Evolutionary conservation across 2,888 invertebrate genomes (phyloP).

Genomic region (Noctuana brunneofusca): DNA sequence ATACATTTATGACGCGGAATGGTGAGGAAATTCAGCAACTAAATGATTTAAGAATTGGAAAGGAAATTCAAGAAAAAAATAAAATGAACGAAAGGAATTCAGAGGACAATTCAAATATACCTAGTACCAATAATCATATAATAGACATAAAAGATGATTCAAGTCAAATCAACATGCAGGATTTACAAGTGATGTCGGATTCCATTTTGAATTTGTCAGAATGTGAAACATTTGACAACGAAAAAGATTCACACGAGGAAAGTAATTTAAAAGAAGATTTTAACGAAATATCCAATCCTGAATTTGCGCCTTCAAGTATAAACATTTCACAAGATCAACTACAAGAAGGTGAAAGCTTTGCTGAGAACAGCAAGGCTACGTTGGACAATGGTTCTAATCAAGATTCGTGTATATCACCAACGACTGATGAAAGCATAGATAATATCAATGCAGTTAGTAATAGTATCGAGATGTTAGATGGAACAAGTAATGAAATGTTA

Average conservation of each 20-base stretch:
- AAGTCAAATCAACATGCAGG: slow-evolving; percentile 42
- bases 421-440: neutral
- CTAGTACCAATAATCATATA: neutral
- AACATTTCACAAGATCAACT: neutral
- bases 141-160: slow-evolving; percentile 5
- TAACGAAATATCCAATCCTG: neutral
- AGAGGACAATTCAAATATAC: neutral
- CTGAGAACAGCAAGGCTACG: neutral
- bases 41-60: neutral
- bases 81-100: neutral
- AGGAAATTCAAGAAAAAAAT: neutral
- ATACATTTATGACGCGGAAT: neutral
- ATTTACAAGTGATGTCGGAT: slow-evolving; percentile 64
- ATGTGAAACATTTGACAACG: slow-evolving; percentile 24
- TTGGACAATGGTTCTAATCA: neutral
- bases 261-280: neutral
- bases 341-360: neutral
- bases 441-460: neutral
- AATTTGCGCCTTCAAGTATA: too few species aligned
- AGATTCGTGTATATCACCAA: neutral
- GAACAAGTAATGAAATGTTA: slow-evolving; percentile 47
- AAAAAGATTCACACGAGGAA: neutral
- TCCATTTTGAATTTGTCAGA: slow-evolving; percentile 49
- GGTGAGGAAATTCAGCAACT: neutral
- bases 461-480: slow-evolving; percentile 4